Evolutionary conservation across 2,113 vertebrate genomes (phyloP), one percentile per base, ranked within the genome.

Genomic region (Periophthalmodon schlosseri): DNA sequence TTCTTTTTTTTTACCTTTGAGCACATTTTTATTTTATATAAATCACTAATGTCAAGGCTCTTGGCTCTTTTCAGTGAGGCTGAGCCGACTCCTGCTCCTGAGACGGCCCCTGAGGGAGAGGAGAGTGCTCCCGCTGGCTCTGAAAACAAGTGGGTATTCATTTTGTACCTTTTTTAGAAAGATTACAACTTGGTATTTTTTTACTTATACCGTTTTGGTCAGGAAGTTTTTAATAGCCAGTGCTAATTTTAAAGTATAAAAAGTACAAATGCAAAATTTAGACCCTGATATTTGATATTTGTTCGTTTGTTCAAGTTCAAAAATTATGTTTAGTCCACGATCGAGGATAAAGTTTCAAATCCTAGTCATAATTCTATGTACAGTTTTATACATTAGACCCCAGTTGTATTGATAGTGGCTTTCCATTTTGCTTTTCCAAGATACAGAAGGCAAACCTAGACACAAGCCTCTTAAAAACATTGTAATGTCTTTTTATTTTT

Each of bases 121-220:
- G 98, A 99, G 66, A 95, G 95, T 68, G 95, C 96, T 4, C 95
- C 95, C 72, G 95, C 95, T 72, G 95, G 98, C 63, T 98, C 98
- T 50, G 97, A 99, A 92, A 99, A 99, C 92, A 99, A 99, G 97
- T 99, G 88, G 95, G 97, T 91, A 54, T 78, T 65, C 54, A 34
- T 1, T 4, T 52, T 56, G 18, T 20, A 5, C 16, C 18, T 52
- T 13, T 50, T 18, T 39, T 39, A 39, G 49, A 15, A 49, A 49
- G 9, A 49, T 49, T 49, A 49, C 47, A 49, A 49, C 14, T 49
- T 49, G 47, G 47, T 49, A 15, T 49, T 15, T 49, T 16, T 49
- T 49, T 49, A 49, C 14, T 4, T 50, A 15, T 50, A 52, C 20
- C 5, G 9, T 11, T 44, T 44, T 44, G 39, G 39, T 44, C 9